Base-by-base conservation (phyloP, 2,888 invertebrate species). In the Leptarthrus brevirostris region DNA sequence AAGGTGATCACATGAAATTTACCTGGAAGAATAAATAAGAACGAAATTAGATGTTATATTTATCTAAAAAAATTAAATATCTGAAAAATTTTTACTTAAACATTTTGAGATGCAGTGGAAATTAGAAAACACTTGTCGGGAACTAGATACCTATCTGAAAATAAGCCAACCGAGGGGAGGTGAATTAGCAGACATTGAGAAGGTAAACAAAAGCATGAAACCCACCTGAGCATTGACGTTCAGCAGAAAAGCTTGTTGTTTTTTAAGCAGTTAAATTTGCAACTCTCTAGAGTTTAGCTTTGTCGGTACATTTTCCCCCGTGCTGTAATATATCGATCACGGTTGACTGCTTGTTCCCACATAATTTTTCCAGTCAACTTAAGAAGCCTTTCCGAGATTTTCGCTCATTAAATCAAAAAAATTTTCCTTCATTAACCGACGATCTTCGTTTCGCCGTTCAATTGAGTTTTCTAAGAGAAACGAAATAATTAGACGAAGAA, bases 351-450 rank as follows among this genome's bases (percentile, higher is more conserved):
- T 6, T 24, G 14, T 24, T 44, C 26, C 47, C 16, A 47, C 22
- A 47, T 66, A 14, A 40, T 61, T 22, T 61, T 16, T 47, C 2
- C 36, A 6, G 40, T 24, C 20, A 5, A n/a, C 47, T 47, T 47
- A 4, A 26, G 44, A 36, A 36, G 34, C 8, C 1, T 18, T 44
- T 30, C 16, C 16, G 58, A 30, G 58, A 22, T 58, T 58, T 34
- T 20, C 24, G 2, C 47, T 66, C 8, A 24, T 66, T 66, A 22
- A 61, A 12, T 24, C 14, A 36, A 58, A 64, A 47, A 47, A 64
- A 22, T 10, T 66, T 66, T 66, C 26, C 64, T 47, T 26, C 64
- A 66, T 66, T 66, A 66, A 22, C 47, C 3, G 34, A 58, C 10
- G 34, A 58, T 36, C 12, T 24, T 24, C 53, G 53, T 53, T 49